phyloP scores from a whole-genome alignment of 2,888 invertebrate genomes.

The Sesamia inferens region DNA sequence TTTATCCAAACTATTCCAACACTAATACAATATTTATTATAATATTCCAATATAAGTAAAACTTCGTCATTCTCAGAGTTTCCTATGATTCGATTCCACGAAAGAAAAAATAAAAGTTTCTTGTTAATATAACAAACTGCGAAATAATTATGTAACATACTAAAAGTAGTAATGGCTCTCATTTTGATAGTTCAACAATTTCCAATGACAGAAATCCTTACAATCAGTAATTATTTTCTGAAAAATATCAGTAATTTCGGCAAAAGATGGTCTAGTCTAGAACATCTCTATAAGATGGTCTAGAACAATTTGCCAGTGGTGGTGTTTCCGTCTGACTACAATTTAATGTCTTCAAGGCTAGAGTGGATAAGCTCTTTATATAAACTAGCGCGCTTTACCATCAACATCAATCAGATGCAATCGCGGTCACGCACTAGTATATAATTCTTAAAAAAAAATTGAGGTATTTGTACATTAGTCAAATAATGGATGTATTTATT shows the following conservation, averaged over 20 bases:
- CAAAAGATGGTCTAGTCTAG: too few species aligned
- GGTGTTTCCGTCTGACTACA: too few species aligned
- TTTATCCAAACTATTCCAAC: neutral
- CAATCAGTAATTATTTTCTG: slow-evolving; percentile 4
- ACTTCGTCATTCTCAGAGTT: neutral
- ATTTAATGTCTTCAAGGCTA: too few species aligned
- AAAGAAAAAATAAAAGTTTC: neutral
- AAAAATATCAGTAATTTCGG: neutral
- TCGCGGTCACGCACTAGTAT: too few species aligned
- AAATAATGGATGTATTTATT: neutral
- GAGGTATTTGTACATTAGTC: neutral
- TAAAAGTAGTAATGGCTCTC: neutral
- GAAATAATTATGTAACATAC: neutral
- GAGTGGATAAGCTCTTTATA: too few species aligned
- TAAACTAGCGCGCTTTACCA: too few species aligned
- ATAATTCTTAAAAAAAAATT: too few species aligned
- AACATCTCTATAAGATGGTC: too few species aligned
- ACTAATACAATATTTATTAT: too few species aligned
- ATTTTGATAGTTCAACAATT: neutral
- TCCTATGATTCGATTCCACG: neutral
- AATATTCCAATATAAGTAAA: too few species aligned
- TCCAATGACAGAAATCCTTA: neutral
- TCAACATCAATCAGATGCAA: too few species aligned
- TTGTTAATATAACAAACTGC: neutral
- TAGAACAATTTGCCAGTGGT: too few species aligned